These are phyloP conservation scores for Linyphia triangularis DNA, from an alignment of 2,888 invertebrate species.

Conservation along the genomic window DNA sequence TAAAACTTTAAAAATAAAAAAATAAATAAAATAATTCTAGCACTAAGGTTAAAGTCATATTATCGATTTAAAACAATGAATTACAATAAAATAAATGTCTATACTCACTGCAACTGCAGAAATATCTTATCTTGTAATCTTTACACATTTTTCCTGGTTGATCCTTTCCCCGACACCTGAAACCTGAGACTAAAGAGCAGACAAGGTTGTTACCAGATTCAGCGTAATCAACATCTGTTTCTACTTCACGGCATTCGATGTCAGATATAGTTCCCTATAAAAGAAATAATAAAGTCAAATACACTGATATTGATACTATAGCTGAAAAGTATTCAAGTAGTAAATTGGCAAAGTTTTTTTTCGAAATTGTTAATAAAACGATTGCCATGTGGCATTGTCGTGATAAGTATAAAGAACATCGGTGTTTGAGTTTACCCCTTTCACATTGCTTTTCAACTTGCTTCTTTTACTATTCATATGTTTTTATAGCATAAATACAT, in stretches of 20 bases:
- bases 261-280: constrained; percentile 77
- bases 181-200: constrained; percentile 77
- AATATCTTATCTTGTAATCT: constrained; percentile 78
- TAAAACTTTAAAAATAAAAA: too few relatives aligned
- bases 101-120: constrained; percentile 78
- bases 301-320: background rate
- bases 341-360: background rate
- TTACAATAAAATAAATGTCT: too few relatives aligned
- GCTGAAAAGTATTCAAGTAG: background rate
- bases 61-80: too few relatives aligned
- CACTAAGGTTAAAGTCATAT: too few relatives aligned
- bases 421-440: too few relatives aligned
- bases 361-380: background rate
- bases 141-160: constrained; percentile 77
- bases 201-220: constrained; percentile 76
- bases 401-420: background rate
- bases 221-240: constrained; percentile 71
- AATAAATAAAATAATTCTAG: too few relatives aligned
- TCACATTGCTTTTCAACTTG: too few relatives aligned
- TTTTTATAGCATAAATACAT: too few relatives aligned
- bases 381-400: background rate
- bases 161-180: constrained; percentile 77
- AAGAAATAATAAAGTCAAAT: background rate
- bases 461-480: too few relatives aligned
- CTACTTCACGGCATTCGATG: constrained; percentile 78